A percentile compares a stretch with the other conserved stretches of the same genome.
Evolutionary conservation across 2,797 vertebrate species (phyloP).

Genomic region (Pagetopsis macropterus): DNA sequence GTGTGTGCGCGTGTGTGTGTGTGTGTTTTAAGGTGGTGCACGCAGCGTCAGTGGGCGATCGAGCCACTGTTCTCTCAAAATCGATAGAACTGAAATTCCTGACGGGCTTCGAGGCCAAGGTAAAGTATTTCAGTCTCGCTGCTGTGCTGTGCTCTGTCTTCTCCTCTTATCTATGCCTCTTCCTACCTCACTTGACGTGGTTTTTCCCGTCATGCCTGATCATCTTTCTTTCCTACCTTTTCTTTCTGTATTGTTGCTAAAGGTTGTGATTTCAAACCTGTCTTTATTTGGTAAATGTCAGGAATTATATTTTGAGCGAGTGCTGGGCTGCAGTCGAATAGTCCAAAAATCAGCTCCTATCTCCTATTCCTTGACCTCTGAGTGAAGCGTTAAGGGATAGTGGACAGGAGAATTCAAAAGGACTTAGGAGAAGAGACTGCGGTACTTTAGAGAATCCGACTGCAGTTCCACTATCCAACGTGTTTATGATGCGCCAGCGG

Average conservation of each 20-base stretch:
- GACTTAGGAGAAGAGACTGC: too few species aligned
- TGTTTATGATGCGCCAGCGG: too few species aligned
- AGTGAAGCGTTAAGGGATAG: too few species aligned
- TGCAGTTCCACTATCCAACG: too few species aligned
- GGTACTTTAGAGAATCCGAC: too few species aligned
- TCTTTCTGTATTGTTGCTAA: neutral
- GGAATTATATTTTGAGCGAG: too few species aligned
- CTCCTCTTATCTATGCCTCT: slow-evolving; percentile 12
- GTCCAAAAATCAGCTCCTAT: too few species aligned
- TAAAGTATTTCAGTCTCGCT: slow-evolving; percentile 62
- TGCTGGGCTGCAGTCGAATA: too few species aligned
- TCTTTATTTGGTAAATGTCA: neutral
- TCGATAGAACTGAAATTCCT: slow-evolving; percentile 91
- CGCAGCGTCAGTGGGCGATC: slow-evolving; percentile 87
- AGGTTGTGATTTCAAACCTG: neutral
- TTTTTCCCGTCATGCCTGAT: too few species aligned
- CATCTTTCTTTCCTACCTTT: too few species aligned
- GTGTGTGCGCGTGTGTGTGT: neutral
- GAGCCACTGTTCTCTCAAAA: slow-evolving; percentile 87
- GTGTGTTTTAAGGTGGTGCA: slow-evolving; percentile 84
- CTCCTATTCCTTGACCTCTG: too few species aligned
- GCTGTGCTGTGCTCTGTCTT: slow-evolving; percentile 5
- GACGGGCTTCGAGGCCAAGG: slow-evolving; percentile 93
- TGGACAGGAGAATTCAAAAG: too few species aligned
- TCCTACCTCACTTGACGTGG: slow-evolving; percentile 1